These are phyloP conservation scores for Telmatochromis sp. DNA, from an alignment of 2,113 vertebrate species.

Conservation along the genomic window DNA sequence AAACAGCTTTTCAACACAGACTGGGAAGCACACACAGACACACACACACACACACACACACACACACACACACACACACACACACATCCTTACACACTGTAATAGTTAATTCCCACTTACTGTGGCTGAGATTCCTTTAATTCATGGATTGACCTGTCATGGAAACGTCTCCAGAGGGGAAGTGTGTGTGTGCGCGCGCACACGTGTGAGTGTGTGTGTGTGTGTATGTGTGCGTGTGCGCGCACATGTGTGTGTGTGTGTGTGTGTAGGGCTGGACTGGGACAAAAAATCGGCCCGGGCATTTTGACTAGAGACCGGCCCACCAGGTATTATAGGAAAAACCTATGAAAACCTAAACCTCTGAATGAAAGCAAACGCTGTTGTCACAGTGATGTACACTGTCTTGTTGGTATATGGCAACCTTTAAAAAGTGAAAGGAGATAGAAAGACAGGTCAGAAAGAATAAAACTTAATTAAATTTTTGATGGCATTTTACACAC, in stretches of 20 bases:
- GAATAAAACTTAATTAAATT: no score
- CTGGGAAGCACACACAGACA: background rate
- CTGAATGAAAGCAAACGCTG: fast-evolving
- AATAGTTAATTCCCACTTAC: background rate
- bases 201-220: fast-evolving
- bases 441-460: no score
- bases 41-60: background rate
- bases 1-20: constrained; percentile 49
- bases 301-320: background rate
- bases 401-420: background rate
- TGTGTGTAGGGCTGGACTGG: background rate
- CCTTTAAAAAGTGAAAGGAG: no score
- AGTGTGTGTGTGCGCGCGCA: background rate
- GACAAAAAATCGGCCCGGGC: background rate
- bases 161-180: background rate
- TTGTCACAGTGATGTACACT: background rate
- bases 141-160: background rate
- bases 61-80: background rate
- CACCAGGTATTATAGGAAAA: background rate
- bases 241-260: background rate
- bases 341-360: background rate
- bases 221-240: fast-evolving
- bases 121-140: background rate
- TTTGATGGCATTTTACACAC: no score
- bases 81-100: background rate